Percentiles rank a stretch among this genome's conserved stretches.
phyloP scores from a whole-genome alignment of 2,113 vertebrate species.

The Phaethon lepturus region DNA sequence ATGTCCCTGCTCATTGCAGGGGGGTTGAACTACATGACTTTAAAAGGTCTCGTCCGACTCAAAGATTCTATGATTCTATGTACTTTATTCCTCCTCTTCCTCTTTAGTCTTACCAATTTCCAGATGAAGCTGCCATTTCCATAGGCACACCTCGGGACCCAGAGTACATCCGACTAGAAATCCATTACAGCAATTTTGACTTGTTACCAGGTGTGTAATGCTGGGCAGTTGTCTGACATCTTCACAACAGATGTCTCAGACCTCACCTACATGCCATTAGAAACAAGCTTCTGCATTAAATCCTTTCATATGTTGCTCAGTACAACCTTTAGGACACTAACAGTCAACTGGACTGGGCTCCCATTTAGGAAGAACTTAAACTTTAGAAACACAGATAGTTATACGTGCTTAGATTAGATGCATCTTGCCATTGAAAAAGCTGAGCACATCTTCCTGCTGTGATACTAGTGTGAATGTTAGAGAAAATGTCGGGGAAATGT shows the following conservation, averaged over 20 bases:
- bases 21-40: too few relatives aligned
- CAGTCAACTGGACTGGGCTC: neutral
- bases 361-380: neutral
- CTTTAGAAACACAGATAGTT: neutral
- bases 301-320: neutral
- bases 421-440: neutral
- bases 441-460: neutral
- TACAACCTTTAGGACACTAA: neutral
- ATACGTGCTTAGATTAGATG: neutral
- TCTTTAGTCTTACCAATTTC: constrained; percentile 63
- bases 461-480: neutral
- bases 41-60: too few relatives aligned
- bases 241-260: neutral
- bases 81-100: neutral
- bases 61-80: too few relatives aligned
- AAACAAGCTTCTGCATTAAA: neutral
- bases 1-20: too few relatives aligned
- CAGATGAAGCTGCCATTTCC: constrained; percentile 74
- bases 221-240: neutral
- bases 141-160: constrained; percentile 71
- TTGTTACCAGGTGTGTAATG: constrained; percentile 63
- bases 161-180: constrained; percentile 77
- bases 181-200: constrained; percentile 85
- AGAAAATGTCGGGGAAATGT: neutral
- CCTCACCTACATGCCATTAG: neutral